Evolutionary conservation across 2,113 vertebrate genomes (phyloP).

Genomic region (Puma concolor): DNA sequence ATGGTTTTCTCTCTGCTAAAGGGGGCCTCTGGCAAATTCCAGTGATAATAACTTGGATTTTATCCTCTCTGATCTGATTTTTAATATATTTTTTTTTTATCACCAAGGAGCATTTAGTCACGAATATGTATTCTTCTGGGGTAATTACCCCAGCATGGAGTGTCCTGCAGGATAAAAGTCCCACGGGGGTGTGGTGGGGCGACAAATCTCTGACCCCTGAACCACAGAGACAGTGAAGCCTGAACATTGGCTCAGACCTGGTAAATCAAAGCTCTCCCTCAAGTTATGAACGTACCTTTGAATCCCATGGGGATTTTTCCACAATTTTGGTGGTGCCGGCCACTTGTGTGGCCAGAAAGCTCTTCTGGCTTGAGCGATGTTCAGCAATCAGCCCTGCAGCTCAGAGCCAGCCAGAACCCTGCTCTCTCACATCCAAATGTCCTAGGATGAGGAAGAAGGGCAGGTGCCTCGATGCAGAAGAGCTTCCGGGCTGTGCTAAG

Average conservation of each 20-base stretch:
- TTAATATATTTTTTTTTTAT: neutral
- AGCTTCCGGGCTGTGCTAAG: neutral
- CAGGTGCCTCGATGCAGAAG: no score
- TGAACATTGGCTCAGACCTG: neutral
- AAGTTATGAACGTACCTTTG: neutral
- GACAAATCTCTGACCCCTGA: neutral
- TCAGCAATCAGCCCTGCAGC: neutral
- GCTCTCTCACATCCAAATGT: neutral
- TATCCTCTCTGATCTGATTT: neutral
- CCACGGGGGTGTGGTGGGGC: neutral
- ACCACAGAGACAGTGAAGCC: neutral
- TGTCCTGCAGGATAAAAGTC: neutral
- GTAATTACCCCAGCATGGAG: neutral
- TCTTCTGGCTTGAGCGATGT: neutral
- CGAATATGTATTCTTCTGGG: constrained; percentile 28
- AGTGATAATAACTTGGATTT: neutral
- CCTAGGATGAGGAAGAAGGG: neutral
- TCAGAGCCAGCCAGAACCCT: neutral
- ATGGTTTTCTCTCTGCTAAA: neutral
- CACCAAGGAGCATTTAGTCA: neutral
- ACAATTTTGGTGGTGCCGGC: neutral
- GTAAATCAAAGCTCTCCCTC: neutral
- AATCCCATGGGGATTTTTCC: neutral
- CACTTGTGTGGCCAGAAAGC: neutral
- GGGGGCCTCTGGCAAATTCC: neutral